Evolutionary conservation across 2,113 vertebrate genomes (phyloP), one percentile per base, ranked within the genome.

Genomic region (Andinoacara biseriatus): DNA sequence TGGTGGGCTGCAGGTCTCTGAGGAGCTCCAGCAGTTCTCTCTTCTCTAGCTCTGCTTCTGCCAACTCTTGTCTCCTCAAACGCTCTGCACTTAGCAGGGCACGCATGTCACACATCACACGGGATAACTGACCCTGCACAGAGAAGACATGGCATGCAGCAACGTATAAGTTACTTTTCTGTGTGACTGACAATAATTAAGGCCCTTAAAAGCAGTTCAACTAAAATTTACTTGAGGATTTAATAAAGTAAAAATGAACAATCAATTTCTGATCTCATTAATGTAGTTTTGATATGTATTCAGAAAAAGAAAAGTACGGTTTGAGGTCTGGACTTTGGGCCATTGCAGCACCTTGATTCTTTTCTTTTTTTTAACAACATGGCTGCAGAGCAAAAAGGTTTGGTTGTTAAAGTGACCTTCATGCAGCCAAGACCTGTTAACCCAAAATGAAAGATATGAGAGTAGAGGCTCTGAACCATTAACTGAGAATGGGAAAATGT

Each of bases 31-130:
- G 38, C 17, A 97, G 79, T 74, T 98, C 96, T 20, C 92, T 94
- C 74, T 97, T 97, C 67, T 97, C 97, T 76, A 97, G 92, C 91
- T 97, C 96, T 1, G 94, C 96, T 81, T 96, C 96, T 76, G 97
- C 97, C 89, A 97, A 89, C 83, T 97, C 96, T 29, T 97, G 96
- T 0, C 95, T 95, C 81, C 96, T 96, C 40, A 95, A 95, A 2
- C 96, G 95, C 91, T 98, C 97, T 0, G 96, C 95, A 59, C 94
- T 95, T 85, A 97, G 83, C 84, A 98, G 93, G 3, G 95, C 95
- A 3, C 93, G 93, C 1, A 98, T 93, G n/a, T 97, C 97, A 2
- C 96, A 95, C 96, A 96, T 96, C 91, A 97, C 85, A 4, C 94
- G 91, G 1, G 96, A 97, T 91, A 98, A 86, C 95, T 98, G 97